Evolutionary conservation across 1,140 invertebrate genomes (phyloP).

Genomic region (Brachionus paranguensis): DNA sequence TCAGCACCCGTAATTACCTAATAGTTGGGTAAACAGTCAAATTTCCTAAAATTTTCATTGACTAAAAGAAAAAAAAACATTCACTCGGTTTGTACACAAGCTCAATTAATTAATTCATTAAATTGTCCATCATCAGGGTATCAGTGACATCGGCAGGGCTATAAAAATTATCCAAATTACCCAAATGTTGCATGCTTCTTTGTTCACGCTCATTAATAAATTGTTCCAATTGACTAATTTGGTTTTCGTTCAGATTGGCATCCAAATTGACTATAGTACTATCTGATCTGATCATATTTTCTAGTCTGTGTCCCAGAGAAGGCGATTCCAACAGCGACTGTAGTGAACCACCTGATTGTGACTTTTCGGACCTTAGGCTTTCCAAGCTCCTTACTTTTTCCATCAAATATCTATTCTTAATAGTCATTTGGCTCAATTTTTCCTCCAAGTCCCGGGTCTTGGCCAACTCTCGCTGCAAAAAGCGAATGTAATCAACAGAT

Average conservation of each 20-base stretch:
- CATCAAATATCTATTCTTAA: neutral
- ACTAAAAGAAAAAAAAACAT: neutral
- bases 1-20: slow-evolving; percentile 16
- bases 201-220: slow-evolving; percentile 1
- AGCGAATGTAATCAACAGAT: slow-evolving; percentile 89
- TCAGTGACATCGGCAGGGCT: neutral
- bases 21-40: neutral
- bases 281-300: neutral
- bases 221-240: slow-evolving; percentile 10
- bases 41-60: neutral
- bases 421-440: slow-evolving; percentile 62
- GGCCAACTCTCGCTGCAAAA: slow-evolving; percentile 75
- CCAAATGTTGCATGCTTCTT: neutral
- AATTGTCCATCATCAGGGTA: neutral
- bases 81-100: neutral
- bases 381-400: slow-evolving; percentile 12
- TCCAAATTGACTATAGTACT: slow-evolving; percentile 1
- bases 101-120: neutral
- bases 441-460: slow-evolving; percentile 71
- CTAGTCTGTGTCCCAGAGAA: neutral
- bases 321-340: neutral
- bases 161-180: neutral
- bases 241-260: neutral
- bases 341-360: neutral
- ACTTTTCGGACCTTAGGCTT: neutral